Percentiles rank a stretch among this genome's conserved stretches.
These are phyloP conservation scores for Eulemur rubriventer DNA, from an alignment of 2,797 vertebrate species.

Conservation along the genomic window DNA sequence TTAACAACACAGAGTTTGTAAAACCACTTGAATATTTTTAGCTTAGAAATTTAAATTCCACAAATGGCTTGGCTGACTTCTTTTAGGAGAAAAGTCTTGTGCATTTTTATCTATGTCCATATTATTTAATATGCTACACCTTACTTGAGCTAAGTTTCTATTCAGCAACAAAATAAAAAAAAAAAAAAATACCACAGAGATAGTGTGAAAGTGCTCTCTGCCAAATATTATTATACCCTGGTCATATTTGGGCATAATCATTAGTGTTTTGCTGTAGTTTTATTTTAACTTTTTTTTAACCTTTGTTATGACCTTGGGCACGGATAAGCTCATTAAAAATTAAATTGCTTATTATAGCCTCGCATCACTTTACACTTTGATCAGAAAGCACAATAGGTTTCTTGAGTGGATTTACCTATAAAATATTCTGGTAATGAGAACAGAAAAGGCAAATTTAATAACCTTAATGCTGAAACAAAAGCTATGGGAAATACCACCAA, in stretches of 20 bases:
- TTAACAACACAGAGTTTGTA: constrained; percentile 57
- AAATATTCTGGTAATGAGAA: constrained; percentile 87
- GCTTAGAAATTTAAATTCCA: constrained; percentile 75
- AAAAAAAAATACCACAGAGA: constrained; percentile 55
- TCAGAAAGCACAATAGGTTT: constrained; percentile 87
- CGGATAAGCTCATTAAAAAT: constrained; percentile 91
- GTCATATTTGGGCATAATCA: constrained; percentile 70
- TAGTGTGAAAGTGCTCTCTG: constrained; percentile 64
- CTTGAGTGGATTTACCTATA: constrained; percentile 86
- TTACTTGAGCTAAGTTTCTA: constrained; percentile 70
- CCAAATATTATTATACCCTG: constrained; percentile 79
- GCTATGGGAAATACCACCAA: constrained; percentile 77
- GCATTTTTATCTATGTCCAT: constrained; percentile 77
- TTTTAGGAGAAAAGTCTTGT: constrained; percentile 71
- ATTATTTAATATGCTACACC: constrained; percentile 80
- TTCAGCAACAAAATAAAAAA: constrained; percentile 64
- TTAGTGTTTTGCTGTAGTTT: constrained; percentile 80
- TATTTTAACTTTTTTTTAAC: constrained; percentile 79
- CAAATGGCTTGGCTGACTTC: constrained; percentile 67
- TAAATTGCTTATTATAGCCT: constrained; percentile 90
- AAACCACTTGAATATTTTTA: constrained; percentile 67
- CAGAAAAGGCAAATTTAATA: constrained; percentile 85
- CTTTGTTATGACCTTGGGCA: constrained; percentile 85
- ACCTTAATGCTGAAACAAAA: constrained; percentile 82
- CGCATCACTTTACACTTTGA: constrained; percentile 86